Evolutionary conservation across 2,797 vertebrate genomes (phyloP), one percentile per base, ranked within the genome.

Genomic region (Gouania willdenowi): DNA sequence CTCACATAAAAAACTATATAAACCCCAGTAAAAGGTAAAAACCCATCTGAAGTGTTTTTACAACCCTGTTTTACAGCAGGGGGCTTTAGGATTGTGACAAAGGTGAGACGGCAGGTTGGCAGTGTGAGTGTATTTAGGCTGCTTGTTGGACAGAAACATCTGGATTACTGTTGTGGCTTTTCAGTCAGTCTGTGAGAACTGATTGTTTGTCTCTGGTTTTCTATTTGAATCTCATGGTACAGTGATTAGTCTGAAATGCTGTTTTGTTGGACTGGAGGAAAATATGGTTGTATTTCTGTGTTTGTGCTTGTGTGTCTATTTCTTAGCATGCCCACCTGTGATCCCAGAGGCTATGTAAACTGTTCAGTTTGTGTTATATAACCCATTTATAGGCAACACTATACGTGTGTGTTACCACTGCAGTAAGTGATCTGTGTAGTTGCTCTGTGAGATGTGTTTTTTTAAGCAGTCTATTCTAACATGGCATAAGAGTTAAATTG

Each of bases 171-270:
- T 62, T 72, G 55, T 62, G 58, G 21, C 66, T 78, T 74, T 71
- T 64, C n/a, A n/a, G n/a, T n/a, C n/a, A 79, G 77, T 58, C 71
- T 47, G 46, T 67, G 64, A 54, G 57, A 52, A 60, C 41, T 77
- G 68, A 84, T 79, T 82, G 75, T 83, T 81, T 82, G 64, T 60
- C 55, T 73, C 55, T 58, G 31, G 15, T 41, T 36, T 66, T 2
- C 61, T 82, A 73, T 82, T 79, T 76, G 47, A 65, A 51, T 46
- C 42, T 73, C 69, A 50, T 39, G 33, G 65, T 70, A 76, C 58
- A 62, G 46, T 38, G 57, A 69, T 71, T 70, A 39, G 71, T 44
- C 16, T 75, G 63, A 81, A 77, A 77, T 64, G 61, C 53, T 70
- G 66, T 44, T 56, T 29, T 75, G 71, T 71, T 50, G 51, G 35